Evolutionary conservation across 2,113 vertebrate genomes (phyloP).

Genomic region (Myotis brandtii): DNA sequence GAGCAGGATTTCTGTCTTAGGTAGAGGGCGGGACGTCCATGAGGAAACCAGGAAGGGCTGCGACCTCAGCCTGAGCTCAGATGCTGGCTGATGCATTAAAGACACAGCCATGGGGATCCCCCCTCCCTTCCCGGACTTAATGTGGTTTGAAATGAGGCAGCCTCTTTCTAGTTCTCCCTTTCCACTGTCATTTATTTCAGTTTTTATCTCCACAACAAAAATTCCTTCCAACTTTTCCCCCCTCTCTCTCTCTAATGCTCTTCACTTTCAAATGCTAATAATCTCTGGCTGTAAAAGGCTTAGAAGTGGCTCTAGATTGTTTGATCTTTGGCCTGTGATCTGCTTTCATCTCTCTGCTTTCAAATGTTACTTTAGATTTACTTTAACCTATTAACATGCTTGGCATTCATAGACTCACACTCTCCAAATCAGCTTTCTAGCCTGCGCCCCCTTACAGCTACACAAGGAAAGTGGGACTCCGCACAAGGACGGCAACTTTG

Average conservation of each 20-base stretch:
- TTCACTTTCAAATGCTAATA: constrained; percentile 91
- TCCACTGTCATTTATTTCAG: constrained; percentile 75
- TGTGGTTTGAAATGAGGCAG: constrained; percentile 16
- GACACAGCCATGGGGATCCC: background rate
- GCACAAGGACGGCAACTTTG: background rate
- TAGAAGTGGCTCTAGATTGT: constrained; percentile 88
- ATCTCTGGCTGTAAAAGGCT: constrained; percentile 87
- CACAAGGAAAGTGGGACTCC: background rate
- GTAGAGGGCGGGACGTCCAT: background rate
- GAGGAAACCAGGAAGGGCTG: background rate
- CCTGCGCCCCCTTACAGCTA: background rate
- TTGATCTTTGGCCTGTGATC: constrained; percentile 92
- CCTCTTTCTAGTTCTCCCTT: constrained; percentile 58
- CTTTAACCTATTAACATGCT: constrained; percentile 85
- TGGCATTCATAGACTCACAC: constrained; percentile 65
- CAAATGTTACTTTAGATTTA: constrained; percentile 86
- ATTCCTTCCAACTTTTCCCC: constrained; percentile 77
- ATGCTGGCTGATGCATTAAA: background rate
- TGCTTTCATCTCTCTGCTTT: constrained; percentile 89
- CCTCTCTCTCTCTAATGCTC: constrained; percentile 84
- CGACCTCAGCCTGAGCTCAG: background rate
- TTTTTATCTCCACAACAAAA: constrained; percentile 81
- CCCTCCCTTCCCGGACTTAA: background rate
- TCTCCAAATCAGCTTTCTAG: constrained; percentile 46
- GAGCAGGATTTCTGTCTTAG: background rate